Conservation (phyloP, 2,888 invertebrate species). For the Pheosia tremula region DNA sequence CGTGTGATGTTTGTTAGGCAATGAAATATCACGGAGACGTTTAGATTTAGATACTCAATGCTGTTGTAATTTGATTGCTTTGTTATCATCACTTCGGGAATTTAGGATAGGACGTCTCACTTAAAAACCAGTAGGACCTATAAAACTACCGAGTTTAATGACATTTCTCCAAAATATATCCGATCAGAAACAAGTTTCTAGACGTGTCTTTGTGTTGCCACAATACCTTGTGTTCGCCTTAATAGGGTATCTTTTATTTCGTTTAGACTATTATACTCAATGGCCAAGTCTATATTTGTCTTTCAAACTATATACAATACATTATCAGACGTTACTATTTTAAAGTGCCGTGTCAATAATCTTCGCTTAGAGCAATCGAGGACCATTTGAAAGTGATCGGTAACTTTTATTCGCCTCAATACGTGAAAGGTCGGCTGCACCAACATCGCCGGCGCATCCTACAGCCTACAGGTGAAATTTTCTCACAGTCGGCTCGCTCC, state of each 20-base stretch:
- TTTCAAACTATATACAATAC: not conserved
- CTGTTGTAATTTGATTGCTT: constrained; percentile 51
- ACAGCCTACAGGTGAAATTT: constrained; percentile 74
- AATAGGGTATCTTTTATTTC: too few relatives aligned
- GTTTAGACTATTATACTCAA: not conserved
- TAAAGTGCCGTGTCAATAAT: not conserved
- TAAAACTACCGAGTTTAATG: too few relatives aligned
- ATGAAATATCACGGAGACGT: constrained; percentile 57
- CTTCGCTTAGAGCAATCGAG: not conserved
- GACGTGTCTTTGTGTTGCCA: too few relatives aligned
- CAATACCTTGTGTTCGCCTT: too few relatives aligned
- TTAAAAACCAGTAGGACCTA: too few relatives aligned
- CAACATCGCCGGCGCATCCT: constrained; percentile 58
- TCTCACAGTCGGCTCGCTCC: constrained; percentile 68
- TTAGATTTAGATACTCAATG: constrained; percentile 14
- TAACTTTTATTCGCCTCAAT: constrained; percentile 10
- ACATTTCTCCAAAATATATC: too few relatives aligned
- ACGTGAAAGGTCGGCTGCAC: constrained; percentile 42
- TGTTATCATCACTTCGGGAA: constrained; percentile 34
- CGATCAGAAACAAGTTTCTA: too few relatives aligned
- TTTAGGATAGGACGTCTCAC: not conserved
- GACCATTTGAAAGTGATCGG: not conserved
- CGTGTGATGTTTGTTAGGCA: constrained; percentile 71
- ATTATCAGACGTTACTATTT: not conserved
- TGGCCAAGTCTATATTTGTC: not conserved